Evolutionary conservation across 2,888 invertebrate genomes (phyloP).

Genomic region (Epistrophe eligans): DNA sequence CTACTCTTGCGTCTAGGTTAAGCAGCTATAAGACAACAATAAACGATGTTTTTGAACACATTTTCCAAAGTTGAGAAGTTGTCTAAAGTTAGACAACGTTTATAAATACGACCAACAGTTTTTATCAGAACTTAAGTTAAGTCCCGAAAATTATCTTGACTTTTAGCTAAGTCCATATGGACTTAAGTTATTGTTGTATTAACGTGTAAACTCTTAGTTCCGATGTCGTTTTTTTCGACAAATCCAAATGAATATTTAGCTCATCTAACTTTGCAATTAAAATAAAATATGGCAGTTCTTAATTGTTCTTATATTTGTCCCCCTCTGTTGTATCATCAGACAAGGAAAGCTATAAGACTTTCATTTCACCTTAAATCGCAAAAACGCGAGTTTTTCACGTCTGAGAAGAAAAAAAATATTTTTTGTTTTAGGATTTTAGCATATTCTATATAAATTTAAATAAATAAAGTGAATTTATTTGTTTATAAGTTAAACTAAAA

Average conservation of each 20-base stretch:
- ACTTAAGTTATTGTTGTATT: too few species aligned
- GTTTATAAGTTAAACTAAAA: constrained; percentile 27
- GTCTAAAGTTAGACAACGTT: too few species aligned
- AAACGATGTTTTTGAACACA: too few species aligned
- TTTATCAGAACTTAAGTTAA: too few species aligned
- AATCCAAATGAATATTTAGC: neutral
- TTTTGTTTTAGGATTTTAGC: constrained; percentile 25
- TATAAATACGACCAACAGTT: too few species aligned
- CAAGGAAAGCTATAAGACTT: constrained; percentile 40
- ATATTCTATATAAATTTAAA: constrained; percentile 7
- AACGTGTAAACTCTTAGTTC: too few species aligned
- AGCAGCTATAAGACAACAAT: too few species aligned
- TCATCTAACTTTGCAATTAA: constrained; percentile 9
- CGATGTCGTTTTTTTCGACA: too few species aligned
- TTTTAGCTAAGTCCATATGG: too few species aligned
- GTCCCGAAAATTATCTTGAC: too few species aligned
- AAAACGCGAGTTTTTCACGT: constrained; percentile 62
- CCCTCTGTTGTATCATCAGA: constrained; percentile 5
- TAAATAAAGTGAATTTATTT: constrained; percentile 35
- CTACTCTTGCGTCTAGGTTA: too few species aligned
- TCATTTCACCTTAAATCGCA: constrained; percentile 58
- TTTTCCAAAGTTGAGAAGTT: too few species aligned
- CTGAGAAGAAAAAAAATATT: constrained; percentile 21
- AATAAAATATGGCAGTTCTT: neutral
- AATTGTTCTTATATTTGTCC: neutral